Evolutionary conservation across 2,888 invertebrate species (phyloP).

Genomic region (Latheticus oryzae): DNA sequence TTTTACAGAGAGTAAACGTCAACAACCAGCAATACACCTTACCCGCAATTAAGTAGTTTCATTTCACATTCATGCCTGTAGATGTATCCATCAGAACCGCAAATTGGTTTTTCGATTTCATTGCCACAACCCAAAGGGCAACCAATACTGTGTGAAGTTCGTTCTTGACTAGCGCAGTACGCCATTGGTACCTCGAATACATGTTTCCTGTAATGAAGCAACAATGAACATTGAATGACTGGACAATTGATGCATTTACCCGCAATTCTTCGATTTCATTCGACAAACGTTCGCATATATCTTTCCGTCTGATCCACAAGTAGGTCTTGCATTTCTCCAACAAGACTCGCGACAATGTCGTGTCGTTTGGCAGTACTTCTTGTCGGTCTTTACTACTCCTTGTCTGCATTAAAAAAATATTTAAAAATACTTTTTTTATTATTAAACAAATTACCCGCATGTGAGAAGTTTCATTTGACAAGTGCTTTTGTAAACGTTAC

Average conservation of each 20-base stretch:
- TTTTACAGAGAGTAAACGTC: too few species aligned
- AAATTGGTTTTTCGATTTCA: constrained; percentile 80
- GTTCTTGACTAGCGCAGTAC: constrained; percentile 82
- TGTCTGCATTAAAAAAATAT: constrained; percentile 69
- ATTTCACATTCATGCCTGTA: constrained; percentile 91
- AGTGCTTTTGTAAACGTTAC: constrained; percentile 91
- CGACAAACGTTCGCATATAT: constrained; percentile 90
- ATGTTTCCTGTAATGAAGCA: constrained; percentile 76
- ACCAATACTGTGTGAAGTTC: constrained; percentile 71
- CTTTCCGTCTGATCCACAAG: constrained; percentile 90
- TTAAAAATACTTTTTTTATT: neutral
- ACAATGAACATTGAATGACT: constrained; percentile 24
- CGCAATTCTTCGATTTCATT: constrained; percentile 93
- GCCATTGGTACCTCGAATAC: constrained; percentile 94
- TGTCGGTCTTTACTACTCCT: constrained; percentile 87
- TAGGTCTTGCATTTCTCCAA: constrained; percentile 89
- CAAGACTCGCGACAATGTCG: constrained; percentile 91
- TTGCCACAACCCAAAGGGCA: constrained; percentile 82
- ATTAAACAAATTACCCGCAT: constrained; percentile 74
- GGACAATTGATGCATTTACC: constrained; percentile 67
- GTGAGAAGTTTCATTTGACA: constrained; percentile 93
- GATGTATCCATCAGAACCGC: constrained; percentile 90
- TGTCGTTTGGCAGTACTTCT: constrained; percentile 92
- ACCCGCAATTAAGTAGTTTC: constrained; percentile 91
- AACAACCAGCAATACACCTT: constrained; percentile 53